Conservation (phyloP, 2,113 vertebrate species). For the Gallinago jamesoni region DNA sequence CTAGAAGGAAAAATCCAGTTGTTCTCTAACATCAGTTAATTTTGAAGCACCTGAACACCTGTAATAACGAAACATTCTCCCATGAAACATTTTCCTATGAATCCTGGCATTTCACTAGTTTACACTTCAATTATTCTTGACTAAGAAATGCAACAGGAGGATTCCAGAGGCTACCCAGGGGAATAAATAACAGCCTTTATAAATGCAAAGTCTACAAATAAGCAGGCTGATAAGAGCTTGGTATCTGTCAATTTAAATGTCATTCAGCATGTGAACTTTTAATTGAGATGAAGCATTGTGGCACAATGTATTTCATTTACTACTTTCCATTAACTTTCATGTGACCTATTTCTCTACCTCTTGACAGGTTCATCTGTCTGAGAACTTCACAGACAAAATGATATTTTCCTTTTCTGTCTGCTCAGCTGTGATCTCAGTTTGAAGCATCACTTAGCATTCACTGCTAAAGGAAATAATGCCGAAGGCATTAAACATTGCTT, state of each 20-base stretch:
- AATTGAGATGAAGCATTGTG: constrained; percentile 62
- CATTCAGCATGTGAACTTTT: constrained; percentile 66
- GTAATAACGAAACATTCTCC: constrained; percentile 67
- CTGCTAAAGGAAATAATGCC: constrained; percentile 27
- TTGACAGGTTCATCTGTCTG: constrained; percentile 68
- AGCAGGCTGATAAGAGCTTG: constrained; percentile 11
- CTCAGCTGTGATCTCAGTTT: constrained; percentile 61
- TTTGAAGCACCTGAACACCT: not conserved
- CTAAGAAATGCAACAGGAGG: constrained; percentile 44
- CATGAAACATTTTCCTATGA: constrained; percentile 45
- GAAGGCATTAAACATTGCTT: not conserved
- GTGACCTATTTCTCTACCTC: constrained; percentile 63
- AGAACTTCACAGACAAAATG: constrained; percentile 62
- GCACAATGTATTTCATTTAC: constrained; percentile 54
- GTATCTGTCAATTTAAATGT: constrained; percentile 58
- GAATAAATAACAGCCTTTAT: constrained; percentile 67
- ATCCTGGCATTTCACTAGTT: constrained; percentile 51
- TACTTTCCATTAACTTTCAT: constrained; percentile 57
- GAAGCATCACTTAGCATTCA: constrained; percentile 64
- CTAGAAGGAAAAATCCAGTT: not conserved
- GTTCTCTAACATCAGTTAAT: not conserved
- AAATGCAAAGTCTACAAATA: constrained; percentile 43
- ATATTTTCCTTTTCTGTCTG: constrained; percentile 25
- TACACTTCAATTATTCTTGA: constrained; percentile 63
- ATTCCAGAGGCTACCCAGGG: constrained; percentile 31